Base-by-base conservation (phyloP, 2,113 vertebrate genomes). In the Aythya baeri region DNA sequence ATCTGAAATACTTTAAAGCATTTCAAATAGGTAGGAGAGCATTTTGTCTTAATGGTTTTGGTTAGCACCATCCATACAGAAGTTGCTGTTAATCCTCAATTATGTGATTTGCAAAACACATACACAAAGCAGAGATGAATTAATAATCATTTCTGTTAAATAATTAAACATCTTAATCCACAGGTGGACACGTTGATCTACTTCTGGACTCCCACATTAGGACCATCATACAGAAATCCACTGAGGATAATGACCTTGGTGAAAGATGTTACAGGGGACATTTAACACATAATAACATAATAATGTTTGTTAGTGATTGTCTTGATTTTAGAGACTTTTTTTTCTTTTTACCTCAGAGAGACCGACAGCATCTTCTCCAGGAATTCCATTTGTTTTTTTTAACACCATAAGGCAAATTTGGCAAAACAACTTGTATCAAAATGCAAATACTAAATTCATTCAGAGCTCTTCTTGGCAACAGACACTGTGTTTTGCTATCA, bases 301-400 rank as follows among this genome's bases (percentile, higher is more conserved):
- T 54, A 70, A 20, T 18, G 41, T 72, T 83, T 3, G 1, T 58
- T 34, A 46, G 9, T 8, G 44, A 41, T 72, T 59, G 54, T n/a
- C 31, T 38, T 76, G 17, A 57, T 84, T 75, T 91, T 59, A 22
- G 4, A 78, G 49, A 76, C 31, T 6, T 41, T 43, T 46, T 38
- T 38, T 20, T 46, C 9, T 21, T 49, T 49, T 49, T 11, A 49
- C 46, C 38, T 82, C 43, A 68, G 63, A 66, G 17, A 31, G 50
- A 70, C 31, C 50, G 34, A 71, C 25, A 65, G 32, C 20, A 76
- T 66, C 66, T 87, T 91, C 57, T 58, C 54, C 62, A 43, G 23
- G 41, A 89, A 85, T 67, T 86, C 16, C 9, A 36, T 68, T 89
- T 94, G 89, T 91, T 95, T 94, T 95, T 94, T 72, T 66, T 89